Evolutionary conservation across 2,888 invertebrate genomes (phyloP).

Genomic region (Diogma glabrata): DNA sequence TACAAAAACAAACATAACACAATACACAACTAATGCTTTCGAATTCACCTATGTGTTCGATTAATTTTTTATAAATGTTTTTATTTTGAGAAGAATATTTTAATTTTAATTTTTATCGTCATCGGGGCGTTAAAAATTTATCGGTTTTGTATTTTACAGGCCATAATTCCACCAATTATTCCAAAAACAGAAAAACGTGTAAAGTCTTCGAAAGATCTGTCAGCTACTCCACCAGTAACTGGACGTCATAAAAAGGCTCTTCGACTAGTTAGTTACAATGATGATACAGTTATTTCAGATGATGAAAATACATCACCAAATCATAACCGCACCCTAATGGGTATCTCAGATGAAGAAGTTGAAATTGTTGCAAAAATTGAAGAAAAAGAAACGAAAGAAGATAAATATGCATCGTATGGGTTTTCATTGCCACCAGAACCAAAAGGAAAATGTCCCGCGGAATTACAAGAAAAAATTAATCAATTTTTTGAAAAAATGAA

Average conservation of each 20-base stretch:
- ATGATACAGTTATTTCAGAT: conserved; percentile 63
- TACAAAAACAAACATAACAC: no score
- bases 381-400: conserved; percentile 21
- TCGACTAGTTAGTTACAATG: conserved; percentile 56
- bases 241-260: conserved; percentile 25
- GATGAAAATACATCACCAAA: conserved; percentile 42
- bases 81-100: no score
- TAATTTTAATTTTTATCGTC: no score
- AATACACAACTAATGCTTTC: no score
- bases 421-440: conserved; percentile 73
- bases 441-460: conserved; percentile 61
- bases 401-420: conserved; percentile 41
- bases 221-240: conserved; percentile 19
- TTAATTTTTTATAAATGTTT: no score
- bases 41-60: no score
- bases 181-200: conserved; percentile 30
- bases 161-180: conserved; percentile 26
- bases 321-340: conserved; percentile 38
- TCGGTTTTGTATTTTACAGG: conserved; percentile 16
- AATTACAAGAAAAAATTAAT: conserved; percentile 72
- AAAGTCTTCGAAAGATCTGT: conserved; percentile 28
- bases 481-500: conserved; percentile 67
- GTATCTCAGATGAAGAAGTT: conserved; percentile 39
- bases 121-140: background rate
- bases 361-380: conserved; percentile 37